Evolutionary conservation across 2,113 vertebrate genomes (phyloP), one percentile per base, ranked within the genome.

Genomic region (Scomber colias): DNA sequence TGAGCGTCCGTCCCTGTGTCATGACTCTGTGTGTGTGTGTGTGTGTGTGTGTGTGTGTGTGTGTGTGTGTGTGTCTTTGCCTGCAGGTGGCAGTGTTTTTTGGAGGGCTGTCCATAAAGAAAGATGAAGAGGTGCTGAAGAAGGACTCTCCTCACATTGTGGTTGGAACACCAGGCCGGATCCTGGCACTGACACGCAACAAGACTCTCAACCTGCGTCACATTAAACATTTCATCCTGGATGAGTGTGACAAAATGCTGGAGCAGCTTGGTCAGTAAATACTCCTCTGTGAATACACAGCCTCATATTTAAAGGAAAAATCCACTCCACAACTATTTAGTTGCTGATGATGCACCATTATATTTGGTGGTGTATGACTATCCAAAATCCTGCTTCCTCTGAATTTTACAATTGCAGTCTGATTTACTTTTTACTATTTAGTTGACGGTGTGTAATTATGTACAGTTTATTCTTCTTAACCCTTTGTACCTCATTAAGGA

Each of bases 201-300:
- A 96, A 96, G 93, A 95, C 87, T 71, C 95, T 96, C 67, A 96
- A 96, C 89, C 94, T 97, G 61, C 95, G 96, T 21, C 95, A 96
- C 85, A 96, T 97, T 90, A 97, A 96, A 79, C 96, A 97, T 77
- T 97, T 97, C 85, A 96, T 96, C 91, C 93, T 96, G 93, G 96
- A 96, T 77, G 95, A 96, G 75, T 96, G 96, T 16, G 96, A 96
- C 87, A 96, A 97, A 88, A 96, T 97, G 96, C 94, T 97, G 53
- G 95, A 96, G 84, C 96, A 97, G 55, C 95, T 97, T 50, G 95
- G 96, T 96, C 84, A 95, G 95, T 77, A 13, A 51, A 49, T 16
- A 19, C 21, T 0, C 9, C n/a, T 35, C 8, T 54, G n/a, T 3
- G 6, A 5, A 35, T 40, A 9, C 35, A 50, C 6, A 31, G 54